These are phyloP conservation scores for Acanthoscelides obtectus DNA, from an alignment of 2,888 invertebrate genomes.

Conservation along the genomic window DNA sequence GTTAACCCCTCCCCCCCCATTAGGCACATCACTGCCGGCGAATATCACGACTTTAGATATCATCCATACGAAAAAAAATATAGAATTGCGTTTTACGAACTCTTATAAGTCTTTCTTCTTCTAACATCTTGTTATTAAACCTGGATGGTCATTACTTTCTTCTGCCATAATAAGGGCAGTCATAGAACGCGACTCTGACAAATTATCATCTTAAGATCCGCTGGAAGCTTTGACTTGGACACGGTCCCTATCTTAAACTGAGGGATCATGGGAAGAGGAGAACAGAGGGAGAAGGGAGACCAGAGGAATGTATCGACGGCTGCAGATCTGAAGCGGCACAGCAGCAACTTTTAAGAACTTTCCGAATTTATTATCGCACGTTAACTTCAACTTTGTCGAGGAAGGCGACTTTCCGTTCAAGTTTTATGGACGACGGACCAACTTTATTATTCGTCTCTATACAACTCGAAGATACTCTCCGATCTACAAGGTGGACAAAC, in stretches of 20 bases:
- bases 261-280: neutral
- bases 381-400: neutral
- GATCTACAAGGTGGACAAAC: neutral
- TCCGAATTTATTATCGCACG: neutral
- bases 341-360: neutral
- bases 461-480: neutral
- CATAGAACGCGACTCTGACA: too few species aligned
- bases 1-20: too few species aligned
- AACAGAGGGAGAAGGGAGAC: neutral
- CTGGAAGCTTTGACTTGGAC: too few species aligned
- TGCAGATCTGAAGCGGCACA: neutral
- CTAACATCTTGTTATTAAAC: too few species aligned
- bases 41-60: too few species aligned
- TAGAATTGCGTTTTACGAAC: too few species aligned
- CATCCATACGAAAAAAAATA: too few species aligned
- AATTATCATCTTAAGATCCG: too few species aligned
- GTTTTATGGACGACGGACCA: neutral
- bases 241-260: neutral
- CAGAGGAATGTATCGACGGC: neutral
- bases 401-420: neutral
- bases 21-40: too few species aligned
- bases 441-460: neutral
- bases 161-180: too few species aligned
- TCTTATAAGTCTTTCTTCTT: too few species aligned
- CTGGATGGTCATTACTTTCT: too few species aligned